Evolutionary conservation across 1,140 invertebrate genomes (phyloP), one percentile per base, ranked within the genome.

Genomic region (Drosophila pectinifera): DNA sequence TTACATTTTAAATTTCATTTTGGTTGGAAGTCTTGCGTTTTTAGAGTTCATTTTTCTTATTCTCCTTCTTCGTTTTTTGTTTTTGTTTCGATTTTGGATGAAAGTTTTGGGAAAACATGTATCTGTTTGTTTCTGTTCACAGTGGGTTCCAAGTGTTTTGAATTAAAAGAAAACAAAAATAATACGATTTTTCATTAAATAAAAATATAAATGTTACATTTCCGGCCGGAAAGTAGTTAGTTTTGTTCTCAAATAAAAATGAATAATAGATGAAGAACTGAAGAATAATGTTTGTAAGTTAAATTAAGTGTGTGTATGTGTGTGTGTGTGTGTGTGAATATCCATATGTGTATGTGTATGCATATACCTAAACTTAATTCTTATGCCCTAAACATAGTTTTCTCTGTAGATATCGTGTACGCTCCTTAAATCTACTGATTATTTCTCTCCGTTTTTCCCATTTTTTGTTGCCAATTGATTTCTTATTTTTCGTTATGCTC

Each of bases 1-100:
- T 55, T 70, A 74, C 59, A 70, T 70, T 69, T 39, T 69, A 53
- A 70, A 56, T 70, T 70, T 76, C 73, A 76, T 75, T 77, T 77
- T 77, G 56, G 73, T 77, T 73, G 78, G 73, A 82, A 82, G 79
- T 82, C 78, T 82, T 81, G 78, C 46, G 43, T 77, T 70, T 51
- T 57, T 46, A 78, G 62, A 65, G 62, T 81, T 81, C 24, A 51
- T 57, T 74, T 69, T 62, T 54, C 42, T 68, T 43, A 36, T 65
- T 72, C 70, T 73, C 49, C 20, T 48, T 63, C 39, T 73, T 63
- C 26, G 22, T 14, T 61, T 70, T 67, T 58, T 58, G 26, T 48
- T 51, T 55, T 41, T 54, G 26, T 39, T 53, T 57, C 70, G 36
- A 65, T 65, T 65, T 63, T 80, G 69, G 48, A 42, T 73, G 42